These are phyloP conservation scores for Chelonia mydas DNA, from an alignment of 2,797 vertebrate species.

Conservation along the genomic window DNA sequence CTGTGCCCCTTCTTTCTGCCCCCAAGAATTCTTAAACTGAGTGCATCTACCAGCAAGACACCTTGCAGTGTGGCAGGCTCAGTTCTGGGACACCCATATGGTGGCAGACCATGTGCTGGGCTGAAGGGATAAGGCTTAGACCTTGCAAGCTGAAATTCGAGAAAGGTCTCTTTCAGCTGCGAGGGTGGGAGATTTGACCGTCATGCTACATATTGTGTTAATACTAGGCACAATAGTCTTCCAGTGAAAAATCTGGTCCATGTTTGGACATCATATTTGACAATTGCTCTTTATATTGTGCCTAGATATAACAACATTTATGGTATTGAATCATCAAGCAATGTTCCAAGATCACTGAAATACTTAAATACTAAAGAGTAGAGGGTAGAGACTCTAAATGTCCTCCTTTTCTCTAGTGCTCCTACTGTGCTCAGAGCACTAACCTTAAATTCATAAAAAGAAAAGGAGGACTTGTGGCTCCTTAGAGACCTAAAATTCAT, in stretches of 20 bases:
- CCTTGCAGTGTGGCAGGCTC: too few relatives aligned
- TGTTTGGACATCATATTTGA: background rate
- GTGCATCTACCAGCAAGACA: too few relatives aligned
- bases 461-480: too few relatives aligned
- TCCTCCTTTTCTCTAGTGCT: background rate
- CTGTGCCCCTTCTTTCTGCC: too few relatives aligned
- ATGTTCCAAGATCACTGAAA: background rate
- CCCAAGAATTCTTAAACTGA: too few relatives aligned
- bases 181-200: background rate
- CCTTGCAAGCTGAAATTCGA: background rate
- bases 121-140: background rate
- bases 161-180: background rate
- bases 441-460: too few relatives aligned
- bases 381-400: background rate
- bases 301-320: background rate
- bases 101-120: background rate
- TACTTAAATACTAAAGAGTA: background rate
- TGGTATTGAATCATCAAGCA: background rate
- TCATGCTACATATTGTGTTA: background rate
- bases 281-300: background rate
- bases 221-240: background rate
- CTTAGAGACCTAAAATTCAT: background rate
- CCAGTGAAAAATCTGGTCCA: background rate
- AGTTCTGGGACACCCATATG: background rate
- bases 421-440: too few relatives aligned